phyloP scores from a whole-genome alignment of 2,888 invertebrate genomes.

The Osedax frankpressi region DNA sequence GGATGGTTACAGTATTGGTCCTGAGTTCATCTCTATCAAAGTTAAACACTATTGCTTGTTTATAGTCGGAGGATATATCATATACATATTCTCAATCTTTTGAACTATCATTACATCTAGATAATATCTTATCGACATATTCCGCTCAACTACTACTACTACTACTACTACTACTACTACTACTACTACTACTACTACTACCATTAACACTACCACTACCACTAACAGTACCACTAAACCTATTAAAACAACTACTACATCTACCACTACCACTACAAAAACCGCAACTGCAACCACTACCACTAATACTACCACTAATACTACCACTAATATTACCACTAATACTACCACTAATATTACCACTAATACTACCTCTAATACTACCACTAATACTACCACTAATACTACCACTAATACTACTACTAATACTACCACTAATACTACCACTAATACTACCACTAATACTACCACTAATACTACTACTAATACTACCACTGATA shows the following conservation, averaged over 20 bases:
- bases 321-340: constrained; percentile 29
- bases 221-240: neutral
- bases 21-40: too few relatives aligned
- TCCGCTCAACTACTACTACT: constrained; percentile 26
- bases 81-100: too few relatives aligned
- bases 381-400: constrained; percentile 27
- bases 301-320: constrained; percentile 18
- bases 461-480: constrained; percentile 25
- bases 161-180: constrained; percentile 26
- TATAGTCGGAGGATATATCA: too few relatives aligned
- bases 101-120: constrained; percentile 27
- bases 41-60: too few relatives aligned
- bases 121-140: constrained; percentile 19
- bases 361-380: constrained; percentile 27
- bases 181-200: constrained; percentile 27
- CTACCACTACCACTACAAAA: constrained; percentile 27
- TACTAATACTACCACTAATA: constrained; percentile 27
- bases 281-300: constrained; percentile 27
- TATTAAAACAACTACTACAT: constrained; percentile 24
- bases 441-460: constrained; percentile 23
- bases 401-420: constrained; percentile 26
- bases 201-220: constrained; percentile 15
- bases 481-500: constrained; percentile 26
- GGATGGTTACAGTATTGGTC: too few relatives aligned
- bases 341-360: constrained; percentile 28